Evolutionary conservation across 2,113 vertebrate genomes (phyloP).

Genomic region (Perca schrenkii): DNA sequence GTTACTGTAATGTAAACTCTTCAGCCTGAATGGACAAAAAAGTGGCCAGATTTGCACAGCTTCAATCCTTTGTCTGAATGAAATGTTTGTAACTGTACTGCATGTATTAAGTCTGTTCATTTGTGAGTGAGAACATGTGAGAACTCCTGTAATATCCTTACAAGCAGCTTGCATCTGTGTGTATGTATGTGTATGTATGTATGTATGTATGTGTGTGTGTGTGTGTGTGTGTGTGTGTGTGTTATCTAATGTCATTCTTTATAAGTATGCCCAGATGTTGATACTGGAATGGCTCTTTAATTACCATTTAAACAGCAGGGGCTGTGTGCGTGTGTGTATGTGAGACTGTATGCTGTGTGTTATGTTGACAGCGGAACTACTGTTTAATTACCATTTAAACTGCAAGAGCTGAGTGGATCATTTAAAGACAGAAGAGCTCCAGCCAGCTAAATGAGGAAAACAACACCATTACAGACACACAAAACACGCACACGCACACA

Average conservation of each 20-base stretch:
- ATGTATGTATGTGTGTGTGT: slow-evolving; percentile 6
- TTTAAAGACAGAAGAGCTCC: slow-evolving; percentile 92
- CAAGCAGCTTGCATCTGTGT: slow-evolving; percentile 33
- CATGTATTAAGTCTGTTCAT: slow-evolving; percentile 6
- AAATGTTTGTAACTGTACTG: slow-evolving; percentile 1
- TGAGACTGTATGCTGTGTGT: slow-evolving; percentile 39
- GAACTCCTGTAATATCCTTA: slow-evolving; percentile 17
- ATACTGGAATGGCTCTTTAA: slow-evolving; percentile 97
- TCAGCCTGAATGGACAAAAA: not conserved
- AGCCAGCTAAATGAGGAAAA: slow-evolving; percentile 90
- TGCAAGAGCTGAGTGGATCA: slow-evolving; percentile 96
- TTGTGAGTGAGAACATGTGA: slow-evolving; percentile 21
- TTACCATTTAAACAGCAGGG: slow-evolving; percentile 90
- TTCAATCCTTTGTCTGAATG: not conserved
- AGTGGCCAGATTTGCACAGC: not conserved
- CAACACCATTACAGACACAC: slow-evolving; percentile 67
- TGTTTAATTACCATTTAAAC: slow-evolving; percentile 99
- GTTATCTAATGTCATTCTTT: slow-evolving; percentile 74
- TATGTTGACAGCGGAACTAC: slow-evolving; percentile 94
- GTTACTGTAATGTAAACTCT: not conserved
- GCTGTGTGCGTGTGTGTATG: slow-evolving; percentile 39
- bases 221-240: slow-evolving; percentile 21
- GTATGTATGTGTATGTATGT: not conserved
- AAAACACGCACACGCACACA: slow-evolving; percentile 17
- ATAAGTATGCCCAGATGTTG: slow-evolving; percentile 99